phyloP scores from a whole-genome alignment of 2,113 vertebrate genomes.

The Anguilla japonica region DNA sequence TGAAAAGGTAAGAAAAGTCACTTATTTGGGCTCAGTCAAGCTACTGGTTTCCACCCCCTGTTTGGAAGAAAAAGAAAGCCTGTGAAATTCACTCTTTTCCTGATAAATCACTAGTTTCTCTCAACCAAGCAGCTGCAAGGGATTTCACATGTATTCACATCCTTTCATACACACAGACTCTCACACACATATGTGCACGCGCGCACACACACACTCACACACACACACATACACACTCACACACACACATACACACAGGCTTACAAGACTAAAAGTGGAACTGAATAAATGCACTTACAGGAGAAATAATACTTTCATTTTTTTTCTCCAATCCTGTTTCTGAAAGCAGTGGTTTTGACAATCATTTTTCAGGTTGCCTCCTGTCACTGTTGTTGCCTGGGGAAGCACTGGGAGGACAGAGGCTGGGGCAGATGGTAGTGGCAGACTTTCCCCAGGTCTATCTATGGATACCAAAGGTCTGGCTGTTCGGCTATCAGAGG shows the following conservation, averaged over 20 bases:
- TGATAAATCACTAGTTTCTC: conserved; percentile 78
- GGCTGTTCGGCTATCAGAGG: conserved; percentile 5
- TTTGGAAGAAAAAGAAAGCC: conserved; percentile 77
- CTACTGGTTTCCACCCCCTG: conserved; percentile 85
- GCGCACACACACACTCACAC: conserved; percentile 48
- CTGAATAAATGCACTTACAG: background rate
- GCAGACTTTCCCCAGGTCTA: background rate
- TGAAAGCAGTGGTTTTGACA: background rate
- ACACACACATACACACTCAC: conserved; percentile 44
- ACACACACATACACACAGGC: conserved; percentile 34
- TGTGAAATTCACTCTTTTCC: conserved; percentile 76
- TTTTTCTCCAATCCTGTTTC: background rate
- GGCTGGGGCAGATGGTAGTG: background rate
- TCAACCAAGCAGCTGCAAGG: conserved; percentile 65
- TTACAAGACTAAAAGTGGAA: conserved; percentile 12
- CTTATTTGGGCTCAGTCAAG: conserved; percentile 97
- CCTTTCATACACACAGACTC: conserved; percentile 5
- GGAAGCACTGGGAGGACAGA: background rate
- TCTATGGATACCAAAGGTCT: background rate
- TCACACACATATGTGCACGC: background rate
- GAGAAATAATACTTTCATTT: conserved; percentile 40
- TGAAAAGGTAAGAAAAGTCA: conserved; percentile 99
- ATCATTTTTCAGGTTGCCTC: background rate
- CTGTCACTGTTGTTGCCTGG: background rate
- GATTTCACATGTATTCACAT: conserved; percentile 18